Evolutionary conservation across 1,140 invertebrate species (phyloP), one percentile per base, ranked within the genome.

Genomic region (Pomacea maculata): DNA sequence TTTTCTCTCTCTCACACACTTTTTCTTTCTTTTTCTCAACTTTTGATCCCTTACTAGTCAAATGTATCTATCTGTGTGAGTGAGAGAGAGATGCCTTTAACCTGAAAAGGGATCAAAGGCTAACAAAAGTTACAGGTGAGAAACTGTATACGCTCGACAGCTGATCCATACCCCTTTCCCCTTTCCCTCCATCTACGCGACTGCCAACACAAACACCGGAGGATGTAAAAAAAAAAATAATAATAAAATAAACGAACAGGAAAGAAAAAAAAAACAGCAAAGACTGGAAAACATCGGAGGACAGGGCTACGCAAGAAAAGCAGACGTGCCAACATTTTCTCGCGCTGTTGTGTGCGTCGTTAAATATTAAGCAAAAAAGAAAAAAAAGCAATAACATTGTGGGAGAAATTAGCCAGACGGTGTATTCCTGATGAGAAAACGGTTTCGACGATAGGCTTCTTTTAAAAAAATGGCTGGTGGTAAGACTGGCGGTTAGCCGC

Each of bases 1-100:
- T n/a, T 71, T 15, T 71, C 68, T 71, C 68, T 71, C 68, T 71
- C n/a, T 19, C 68, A 9, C 67, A 63, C 25, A 52, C 54, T 79
- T 67, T 72, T 3, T 79, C 78, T 71, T n/a, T 79, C 67, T 79
- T 12, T 54, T 6, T 57, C 7, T 52, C 12, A 25, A 5, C 21
- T 10, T 54, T 57, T 0, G 45, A 17, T 52, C n/a, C 52, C 34
- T 64, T n/a, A 45, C 7, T n/a, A 57, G 19, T 70, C 78, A 25
- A 52, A 29, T 72, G n/a, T 72, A n/a, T 72, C 78, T 79, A 4
- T n/a, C n/a, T 71, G 63, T 8, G 63, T 1, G 57, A 65, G 25
- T 7, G 25, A 77, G 4, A 77, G n/a, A 63, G 11, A 64, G 29
- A 75, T 14, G 55, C 4, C 3, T 21, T 17, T 54, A 29, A 19